These are phyloP conservation scores for Perizoma flavofasciatum DNA, from an alignment of 2,888 invertebrate species.

Conservation along the genomic window DNA sequence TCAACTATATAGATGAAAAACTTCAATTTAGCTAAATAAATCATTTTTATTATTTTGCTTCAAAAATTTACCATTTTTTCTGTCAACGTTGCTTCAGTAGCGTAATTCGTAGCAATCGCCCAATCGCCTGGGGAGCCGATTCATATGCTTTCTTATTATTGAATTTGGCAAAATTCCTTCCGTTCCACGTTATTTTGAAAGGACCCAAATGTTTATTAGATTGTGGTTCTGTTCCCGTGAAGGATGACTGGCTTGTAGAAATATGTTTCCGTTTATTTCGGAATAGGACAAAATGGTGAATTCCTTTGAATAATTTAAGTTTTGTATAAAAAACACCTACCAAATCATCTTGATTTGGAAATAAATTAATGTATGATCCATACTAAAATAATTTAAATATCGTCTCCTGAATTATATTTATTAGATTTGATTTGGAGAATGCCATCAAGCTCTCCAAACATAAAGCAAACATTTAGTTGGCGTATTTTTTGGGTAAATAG, in stretches of 20 bases:
- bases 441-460: no score
- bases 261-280: neutral
- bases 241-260: slow-evolving; percentile 10
- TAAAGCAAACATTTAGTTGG: no score
- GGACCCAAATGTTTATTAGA: slow-evolving; percentile 22
- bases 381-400: no score
- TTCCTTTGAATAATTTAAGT: neutral
- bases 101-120: slow-evolving; percentile 51
- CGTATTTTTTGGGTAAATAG: neutral
- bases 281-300: neutral
- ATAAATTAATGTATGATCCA: no score
- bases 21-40: no score
- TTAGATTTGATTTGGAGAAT: no score
- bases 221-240: slow-evolving; percentile 18
- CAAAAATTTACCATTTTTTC: no score
- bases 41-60: no score
- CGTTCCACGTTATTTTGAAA: slow-evolving; percentile 27
- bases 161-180: slow-evolving; percentile 54
- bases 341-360: no score
- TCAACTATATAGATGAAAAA: no score
- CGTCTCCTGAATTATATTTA: no score
- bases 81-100: slow-evolving; percentile 44
- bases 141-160: slow-evolving; percentile 61
- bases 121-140: slow-evolving; percentile 43
- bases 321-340: no score